Conservation (phyloP, 1,140 invertebrate species). For the Lepidurus packardi region DNA sequence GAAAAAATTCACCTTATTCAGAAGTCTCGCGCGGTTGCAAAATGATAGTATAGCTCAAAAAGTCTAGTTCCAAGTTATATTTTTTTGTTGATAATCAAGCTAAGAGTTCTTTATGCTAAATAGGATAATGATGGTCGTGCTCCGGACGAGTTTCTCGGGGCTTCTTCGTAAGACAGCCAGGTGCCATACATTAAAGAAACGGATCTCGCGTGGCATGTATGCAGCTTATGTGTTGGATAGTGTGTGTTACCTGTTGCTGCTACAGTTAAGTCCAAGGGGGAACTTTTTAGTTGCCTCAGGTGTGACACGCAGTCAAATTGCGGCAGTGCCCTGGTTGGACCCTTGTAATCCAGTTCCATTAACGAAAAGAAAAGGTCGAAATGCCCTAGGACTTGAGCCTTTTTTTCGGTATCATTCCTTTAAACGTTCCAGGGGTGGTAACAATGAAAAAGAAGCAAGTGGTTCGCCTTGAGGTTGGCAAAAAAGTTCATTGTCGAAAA, state of each 20-base stretch:
- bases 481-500: too few species aligned
- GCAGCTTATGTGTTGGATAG: background rate
- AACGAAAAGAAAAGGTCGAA: slow-evolving; percentile 15
- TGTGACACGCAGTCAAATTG: slow-evolving; percentile 12
- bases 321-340: slow-evolving; percentile 2
- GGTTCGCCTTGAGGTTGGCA: too few species aligned
- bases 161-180: background rate
- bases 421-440: background rate
- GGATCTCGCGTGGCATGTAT: slow-evolving; percentile 7
- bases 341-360: slow-evolving; percentile 21
- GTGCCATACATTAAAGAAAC: background rate
- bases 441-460: background rate
- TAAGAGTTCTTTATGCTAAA: slow-evolving; percentile 13
- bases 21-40: background rate
- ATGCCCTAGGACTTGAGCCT: background rate
- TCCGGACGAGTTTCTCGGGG: background rate
- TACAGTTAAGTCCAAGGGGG: background rate
- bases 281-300: slow-evolving; percentile 4
- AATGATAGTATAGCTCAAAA: background rate
- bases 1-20: background rate
- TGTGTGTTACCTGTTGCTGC: slow-evolving; percentile 8
- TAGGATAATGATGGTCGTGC: slow-evolving; percentile 5
- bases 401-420: background rate
- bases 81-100: background rate
- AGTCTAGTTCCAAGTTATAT: background rate